A percentile compares a stretch with the other conserved stretches of the same genome.
Evolutionary conservation across 2,888 invertebrate species (phyloP).

Genomic region (Caenorhabditis drosophilae): DNA sequence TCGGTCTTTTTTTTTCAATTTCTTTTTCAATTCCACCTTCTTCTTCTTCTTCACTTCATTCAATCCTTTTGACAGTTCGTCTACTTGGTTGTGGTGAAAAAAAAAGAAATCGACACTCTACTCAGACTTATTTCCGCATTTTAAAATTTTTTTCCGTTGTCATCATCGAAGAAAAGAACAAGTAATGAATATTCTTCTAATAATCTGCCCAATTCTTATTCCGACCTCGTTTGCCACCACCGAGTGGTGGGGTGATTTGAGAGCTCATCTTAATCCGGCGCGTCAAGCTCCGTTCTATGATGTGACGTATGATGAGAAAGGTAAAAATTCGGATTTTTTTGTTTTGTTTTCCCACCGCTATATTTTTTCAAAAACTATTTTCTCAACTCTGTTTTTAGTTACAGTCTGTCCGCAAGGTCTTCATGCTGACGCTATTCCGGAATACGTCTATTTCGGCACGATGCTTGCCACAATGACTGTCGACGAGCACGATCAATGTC

Average conservation of each 20-base stretch:
- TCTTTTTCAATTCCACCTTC: too few relatives aligned
- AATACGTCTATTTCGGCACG: conserved; percentile 67
- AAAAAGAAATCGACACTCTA: too few relatives aligned
- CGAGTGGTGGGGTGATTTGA: conserved; percentile 68
- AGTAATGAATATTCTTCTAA: neutral
- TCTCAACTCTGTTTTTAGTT: conserved; percentile 17
- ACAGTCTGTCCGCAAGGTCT: conserved; percentile 64
- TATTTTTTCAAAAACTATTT: too few relatives aligned
- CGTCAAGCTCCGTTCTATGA: conserved; percentile 65
- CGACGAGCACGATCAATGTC: conserved; percentile 59
- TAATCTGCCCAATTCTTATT: conserved; percentile 8
- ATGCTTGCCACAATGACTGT: conserved; percentile 65
- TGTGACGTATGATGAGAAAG: conserved; percentile 66
- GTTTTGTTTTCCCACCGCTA: neutral
- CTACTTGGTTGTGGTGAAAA: too few relatives aligned
- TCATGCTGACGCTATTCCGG: conserved; percentile 66
- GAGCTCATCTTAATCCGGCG: conserved; percentile 66
- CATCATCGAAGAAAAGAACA: too few relatives aligned
- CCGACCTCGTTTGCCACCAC: conserved; percentile 50
- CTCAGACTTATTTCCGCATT: too few relatives aligned
- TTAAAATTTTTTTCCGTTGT: too few relatives aligned
- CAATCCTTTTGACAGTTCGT: neutral
- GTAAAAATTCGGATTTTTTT: conserved; percentile 31
- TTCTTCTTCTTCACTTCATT: too few relatives aligned
- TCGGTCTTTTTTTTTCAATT: too few relatives aligned